Evolutionary conservation across 2,113 vertebrate species (phyloP).

Genomic region (Etheostoma spectabile): DNA sequence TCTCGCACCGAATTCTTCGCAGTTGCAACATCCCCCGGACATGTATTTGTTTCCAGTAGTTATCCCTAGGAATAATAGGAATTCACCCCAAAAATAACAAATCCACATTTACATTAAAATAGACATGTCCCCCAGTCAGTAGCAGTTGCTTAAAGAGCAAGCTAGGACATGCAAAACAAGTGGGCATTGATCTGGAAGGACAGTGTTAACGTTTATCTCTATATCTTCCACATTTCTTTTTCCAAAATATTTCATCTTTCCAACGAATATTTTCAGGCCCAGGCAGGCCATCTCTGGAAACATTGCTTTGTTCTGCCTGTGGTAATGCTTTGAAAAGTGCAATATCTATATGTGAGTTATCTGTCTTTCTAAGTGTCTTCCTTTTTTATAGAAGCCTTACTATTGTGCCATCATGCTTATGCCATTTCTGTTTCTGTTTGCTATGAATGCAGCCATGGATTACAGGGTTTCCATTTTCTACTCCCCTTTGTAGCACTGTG

Average conservation of each 20-base stretch:
- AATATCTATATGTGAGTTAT: constrained; percentile 41
- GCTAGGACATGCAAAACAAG: not conserved
- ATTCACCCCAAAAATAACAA: not conserved
- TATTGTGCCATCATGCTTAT: not conserved
- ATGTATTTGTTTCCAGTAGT: not conserved
- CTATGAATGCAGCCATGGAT: constrained; percentile 19
- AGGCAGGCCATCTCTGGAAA: not conserved
- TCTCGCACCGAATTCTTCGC: too few relatives aligned
- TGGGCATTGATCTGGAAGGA: not conserved
- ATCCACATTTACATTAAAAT: not conserved
- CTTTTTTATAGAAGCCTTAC: constrained; percentile 20
- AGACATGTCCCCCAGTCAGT: not conserved
- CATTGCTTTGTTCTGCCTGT: not conserved
- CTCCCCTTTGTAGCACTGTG: constrained; percentile 12
- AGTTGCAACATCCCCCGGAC: not conserved
- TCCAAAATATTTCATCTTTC: not conserved
- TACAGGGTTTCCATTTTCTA: constrained; percentile 37
- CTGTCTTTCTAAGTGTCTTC: constrained; percentile 17
- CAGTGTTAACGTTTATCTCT: not conserved
- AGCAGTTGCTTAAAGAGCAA: not conserved
- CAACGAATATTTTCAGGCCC: not conserved
- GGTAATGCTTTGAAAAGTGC: constrained; percentile 51
- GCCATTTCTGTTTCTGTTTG: constrained; percentile 1
- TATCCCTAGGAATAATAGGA: not conserved
- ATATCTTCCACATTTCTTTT: not conserved